Percentiles rank a stretch among this genome's conserved stretches.
Evolutionary conservation across 1,140 invertebrate species (phyloP).

Genomic region (Drosophila azteca): DNA sequence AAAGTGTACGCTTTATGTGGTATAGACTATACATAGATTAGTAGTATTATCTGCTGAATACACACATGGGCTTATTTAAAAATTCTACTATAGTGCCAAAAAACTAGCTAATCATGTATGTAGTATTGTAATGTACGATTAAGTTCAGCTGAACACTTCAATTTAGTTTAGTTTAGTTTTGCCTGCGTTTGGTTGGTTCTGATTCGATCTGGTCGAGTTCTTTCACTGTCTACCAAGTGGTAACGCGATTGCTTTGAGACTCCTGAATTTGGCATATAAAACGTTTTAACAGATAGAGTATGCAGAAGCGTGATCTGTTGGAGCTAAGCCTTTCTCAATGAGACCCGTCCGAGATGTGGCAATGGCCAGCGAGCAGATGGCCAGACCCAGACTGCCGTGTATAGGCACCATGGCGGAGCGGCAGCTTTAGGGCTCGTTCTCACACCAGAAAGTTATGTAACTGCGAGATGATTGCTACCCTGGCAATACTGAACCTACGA

Average conservation of each 20-base stretch:
- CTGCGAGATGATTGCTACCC: too few relatives aligned
- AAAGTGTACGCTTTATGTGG: conserved; percentile 46
- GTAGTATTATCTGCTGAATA: conserved; percentile 29
- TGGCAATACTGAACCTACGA: too few relatives aligned
- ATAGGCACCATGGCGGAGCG: conserved; percentile 92
- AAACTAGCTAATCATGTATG: conserved; percentile 38
- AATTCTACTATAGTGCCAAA: conserved; percentile 54
- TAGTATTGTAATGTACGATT: conserved; percentile 25
- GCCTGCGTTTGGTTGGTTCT: conserved; percentile 34
- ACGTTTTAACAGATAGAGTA: conserved; percentile 41
- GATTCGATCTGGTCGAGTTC: conserved; percentile 18
- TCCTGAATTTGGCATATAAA: conserved; percentile 66
- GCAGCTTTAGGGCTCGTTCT: too few relatives aligned
- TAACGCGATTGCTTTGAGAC: conserved; percentile 32
- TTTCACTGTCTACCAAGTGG: background rate
- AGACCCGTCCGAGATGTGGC: conserved; percentile 91
- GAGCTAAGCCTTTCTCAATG: conserved; percentile 85
- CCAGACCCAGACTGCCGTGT: conserved; percentile 92
- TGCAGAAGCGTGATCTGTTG: conserved; percentile 41
- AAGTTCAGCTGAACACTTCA: conserved; percentile 50
- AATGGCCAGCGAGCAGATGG: conserved; percentile 91
- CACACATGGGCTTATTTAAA: conserved; percentile 44
- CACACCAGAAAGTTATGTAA: too few relatives aligned
- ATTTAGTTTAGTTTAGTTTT: conserved; percentile 41
- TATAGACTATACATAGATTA: conserved; percentile 53